Evolutionary conservation across 2,888 invertebrate genomes (phyloP).

Genomic region (Ctena decussata): DNA sequence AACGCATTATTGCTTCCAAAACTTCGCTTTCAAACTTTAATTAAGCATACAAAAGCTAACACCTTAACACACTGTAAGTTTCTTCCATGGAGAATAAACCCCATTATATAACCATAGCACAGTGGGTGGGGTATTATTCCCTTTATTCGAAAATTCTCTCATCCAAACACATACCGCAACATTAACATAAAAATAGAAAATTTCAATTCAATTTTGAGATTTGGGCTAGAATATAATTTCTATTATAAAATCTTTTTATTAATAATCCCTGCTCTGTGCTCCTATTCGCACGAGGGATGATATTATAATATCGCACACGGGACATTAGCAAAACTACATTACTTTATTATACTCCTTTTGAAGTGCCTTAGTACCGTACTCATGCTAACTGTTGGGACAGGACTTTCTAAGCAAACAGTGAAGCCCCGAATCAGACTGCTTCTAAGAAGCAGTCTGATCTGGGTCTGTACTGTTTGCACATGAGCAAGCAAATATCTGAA

Average conservation of each 20-base stretch:
- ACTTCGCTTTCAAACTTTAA: neutral
- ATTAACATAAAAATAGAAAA: conserved; percentile 10
- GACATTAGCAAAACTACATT: conserved; percentile 10
- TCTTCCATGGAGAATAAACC: neutral
- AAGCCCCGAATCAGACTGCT: too few species aligned
- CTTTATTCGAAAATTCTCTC: neutral
- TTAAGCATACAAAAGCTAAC: neutral
- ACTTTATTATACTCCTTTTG: neutral
- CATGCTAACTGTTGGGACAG: too few species aligned
- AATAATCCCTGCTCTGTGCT: neutral
- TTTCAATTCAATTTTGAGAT: conserved; percentile 5
- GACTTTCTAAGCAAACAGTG: too few species aligned
- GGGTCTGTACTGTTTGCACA: too few species aligned
- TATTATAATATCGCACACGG: conserved; percentile 5
- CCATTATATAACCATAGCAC: conserved; percentile 5
- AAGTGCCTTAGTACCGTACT: too few species aligned
- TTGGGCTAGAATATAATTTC: conserved; percentile 13
- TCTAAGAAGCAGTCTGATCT: too few species aligned
- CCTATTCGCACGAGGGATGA: neutral
- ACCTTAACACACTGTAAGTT: neutral
- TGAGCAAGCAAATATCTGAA: too few species aligned
- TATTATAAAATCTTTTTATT: conserved; percentile 12
- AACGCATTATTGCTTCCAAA: neutral
- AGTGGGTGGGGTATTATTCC: conserved; percentile 9
- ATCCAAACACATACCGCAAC: neutral